These are phyloP conservation scores for Drosophila funebris DNA, from an alignment of 1,140 invertebrate genomes.

Conservation along the genomic window DNA sequence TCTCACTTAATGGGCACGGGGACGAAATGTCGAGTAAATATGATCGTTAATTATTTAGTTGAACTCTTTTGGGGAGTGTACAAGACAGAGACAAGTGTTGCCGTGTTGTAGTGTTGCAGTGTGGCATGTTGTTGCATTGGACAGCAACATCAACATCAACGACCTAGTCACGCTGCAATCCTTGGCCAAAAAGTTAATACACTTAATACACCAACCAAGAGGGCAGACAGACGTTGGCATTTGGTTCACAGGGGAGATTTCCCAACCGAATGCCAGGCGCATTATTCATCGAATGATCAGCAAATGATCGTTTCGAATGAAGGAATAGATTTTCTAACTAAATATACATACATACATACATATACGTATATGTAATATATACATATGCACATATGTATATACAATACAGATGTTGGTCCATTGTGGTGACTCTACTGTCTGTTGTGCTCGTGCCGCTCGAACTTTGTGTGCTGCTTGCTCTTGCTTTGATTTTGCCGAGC, in stretches of 20 bases:
- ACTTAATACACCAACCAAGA: background rate
- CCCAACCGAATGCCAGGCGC: conserved; percentile 37
- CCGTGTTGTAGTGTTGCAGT: background rate
- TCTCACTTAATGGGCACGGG: conserved; percentile 46
- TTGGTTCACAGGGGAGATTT: conserved; percentile 22
- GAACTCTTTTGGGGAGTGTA: background rate
- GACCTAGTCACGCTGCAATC: background rate
- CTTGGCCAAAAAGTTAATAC: conserved; percentile 7
- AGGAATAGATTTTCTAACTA: conserved; percentile 13
- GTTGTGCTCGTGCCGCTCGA: background rate
- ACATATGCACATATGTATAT: background rate
- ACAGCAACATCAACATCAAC: background rate
- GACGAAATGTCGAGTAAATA: conserved; percentile 38
- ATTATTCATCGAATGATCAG: conserved; percentile 33
- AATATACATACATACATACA: background rate
- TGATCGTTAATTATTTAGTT: conserved; percentile 13
- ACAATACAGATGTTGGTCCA: conserved; percentile 1
- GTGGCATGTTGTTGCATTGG: background rate
- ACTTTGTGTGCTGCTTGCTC: background rate
- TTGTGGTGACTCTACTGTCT: conserved; percentile 14
- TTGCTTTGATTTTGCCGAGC: conserved; percentile 3
- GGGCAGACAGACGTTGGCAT: background rate
- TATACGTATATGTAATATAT: too few species aligned
- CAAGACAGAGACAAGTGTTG: too few species aligned
- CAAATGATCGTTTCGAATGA: conserved; percentile 13